Base-by-base conservation (phyloP, 2,113 vertebrate genomes). In the Rhizomys pruinosus region DNA sequence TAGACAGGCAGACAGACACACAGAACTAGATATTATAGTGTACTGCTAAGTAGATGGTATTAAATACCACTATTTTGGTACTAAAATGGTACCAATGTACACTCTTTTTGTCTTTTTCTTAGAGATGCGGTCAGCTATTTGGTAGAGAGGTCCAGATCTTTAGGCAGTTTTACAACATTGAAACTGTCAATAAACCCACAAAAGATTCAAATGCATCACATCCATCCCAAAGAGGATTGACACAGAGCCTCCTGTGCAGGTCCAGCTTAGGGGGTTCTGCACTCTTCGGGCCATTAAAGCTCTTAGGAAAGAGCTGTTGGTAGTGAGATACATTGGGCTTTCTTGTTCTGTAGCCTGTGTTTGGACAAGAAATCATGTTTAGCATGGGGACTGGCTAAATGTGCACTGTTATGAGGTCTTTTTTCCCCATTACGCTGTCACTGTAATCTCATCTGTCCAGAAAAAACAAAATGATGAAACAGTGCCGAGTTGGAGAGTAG, bases 401-500 rank as follows among this genome's bases (percentile, higher is more conserved):
- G 2, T 61, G 11, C 25, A n/a, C 4, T n/a, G 61, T 80, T 82
- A 17, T 0, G 3, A 86, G 52, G n/a, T n/a, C 1, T 63, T 69
- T 92, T 55, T 42, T 80, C 15, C 63, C 64, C 63, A 19, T 94
- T 86, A 64, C 59, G n/a, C 78, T 84, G 84, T 76, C 61, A 52
- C 84, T 77, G 64, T 15, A 34, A 32, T 91, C 64, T 68, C 59
- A 88, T 39, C 88, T 89, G 20, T 94, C 76, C 68, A 94, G 78
- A 91, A 89, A 77, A 91, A 95, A 95, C 90, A 78, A n/a, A 76
- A 86, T 92, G 92, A 78, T 66, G 76, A 69, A 82, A n/a, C 82
- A 93, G 88, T 88, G 90, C 89, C 55, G 12, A 68, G 88, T 42
- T 89, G 87, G 73, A 66, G 77, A 71, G 87, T 77, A 39, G 47